Percentiles rank a stretch among this genome's conserved stretches.
phyloP scores from a whole-genome alignment of 2,888 invertebrate genomes.

The Muscina levida region DNA sequence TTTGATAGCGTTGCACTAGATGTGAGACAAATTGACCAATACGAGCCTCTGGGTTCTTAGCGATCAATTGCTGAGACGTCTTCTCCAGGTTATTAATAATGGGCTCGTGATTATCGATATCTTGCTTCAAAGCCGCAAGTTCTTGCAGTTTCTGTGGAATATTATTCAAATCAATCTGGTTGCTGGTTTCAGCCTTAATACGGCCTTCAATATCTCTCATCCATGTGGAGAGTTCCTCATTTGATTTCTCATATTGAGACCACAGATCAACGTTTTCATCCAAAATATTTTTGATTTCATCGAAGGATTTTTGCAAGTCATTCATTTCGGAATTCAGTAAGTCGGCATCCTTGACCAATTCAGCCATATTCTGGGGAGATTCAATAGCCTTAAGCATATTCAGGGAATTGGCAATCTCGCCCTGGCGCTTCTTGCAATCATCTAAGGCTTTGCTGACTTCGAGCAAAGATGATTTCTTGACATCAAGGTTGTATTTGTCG shows the following conservation, averaged over 20 bases:
- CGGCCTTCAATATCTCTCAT: conserved; percentile 89
- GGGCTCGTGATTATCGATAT: conserved; percentile 84
- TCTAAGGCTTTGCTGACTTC: conserved; percentile 88
- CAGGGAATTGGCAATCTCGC: conserved; percentile 86
- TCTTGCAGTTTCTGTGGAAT: conserved; percentile 86
- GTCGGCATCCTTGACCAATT: conserved; percentile 86
- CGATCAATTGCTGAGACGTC: conserved; percentile 86
- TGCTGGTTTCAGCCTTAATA: conserved; percentile 87
- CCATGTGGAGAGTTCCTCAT: conserved; percentile 88
- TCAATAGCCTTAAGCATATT: conserved; percentile 87
- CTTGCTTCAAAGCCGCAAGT: conserved; percentile 83
- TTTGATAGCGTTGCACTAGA: conserved; percentile 87
- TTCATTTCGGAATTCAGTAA: conserved; percentile 87
- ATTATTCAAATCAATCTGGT: conserved; percentile 85
- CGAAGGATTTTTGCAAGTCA: conserved; percentile 85
- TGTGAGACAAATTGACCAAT: conserved; percentile 90
- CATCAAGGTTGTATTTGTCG: conserved; percentile 95
- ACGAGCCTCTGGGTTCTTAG: conserved; percentile 90
- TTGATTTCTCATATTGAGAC: conserved; percentile 89
- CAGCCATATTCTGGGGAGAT: conserved; percentile 85
- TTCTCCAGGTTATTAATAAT: conserved; percentile 85
- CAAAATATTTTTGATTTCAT: conserved; percentile 84
- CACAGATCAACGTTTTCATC: conserved; percentile 88
- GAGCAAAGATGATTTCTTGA: conserved; percentile 89
- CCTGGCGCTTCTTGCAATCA: conserved; percentile 85